Percentiles rank a stretch among this genome's conserved stretches.
These are phyloP conservation scores for Actinostola sp. DNA, from an alignment of 92 coral and sea anemone genomes.

Conservation along the genomic window DNA sequence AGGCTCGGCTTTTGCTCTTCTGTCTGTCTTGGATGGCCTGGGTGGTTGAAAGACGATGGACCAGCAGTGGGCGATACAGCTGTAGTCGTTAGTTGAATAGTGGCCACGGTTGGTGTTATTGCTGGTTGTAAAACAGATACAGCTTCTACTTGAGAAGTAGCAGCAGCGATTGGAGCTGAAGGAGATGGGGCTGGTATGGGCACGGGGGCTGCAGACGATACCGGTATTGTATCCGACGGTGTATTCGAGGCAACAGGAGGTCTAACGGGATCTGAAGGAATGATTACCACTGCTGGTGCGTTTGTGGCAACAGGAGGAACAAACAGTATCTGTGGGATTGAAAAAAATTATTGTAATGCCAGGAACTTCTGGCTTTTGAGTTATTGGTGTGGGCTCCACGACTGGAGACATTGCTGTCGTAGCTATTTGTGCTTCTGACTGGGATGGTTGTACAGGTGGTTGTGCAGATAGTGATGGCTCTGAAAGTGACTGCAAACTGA, in stretches of 20 bases:
- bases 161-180: neutral
- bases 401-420: neutral
- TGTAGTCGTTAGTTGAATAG: neutral
- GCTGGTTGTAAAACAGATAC: neutral
- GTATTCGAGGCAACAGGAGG: too few relatives aligned
- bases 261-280: too few relatives aligned
- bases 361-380: neutral
- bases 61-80: neutral
- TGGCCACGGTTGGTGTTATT: neutral
- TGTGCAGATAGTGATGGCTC: too few relatives aligned
- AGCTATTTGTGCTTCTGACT: too few relatives aligned
- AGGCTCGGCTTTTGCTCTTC: neutral
- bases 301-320: too few relatives aligned
- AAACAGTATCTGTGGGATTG: too few relatives aligned
- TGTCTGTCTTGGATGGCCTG: slow-evolving; percentile 12
- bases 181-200: slow-evolving; percentile 6
- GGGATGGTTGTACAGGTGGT: too few relatives aligned
- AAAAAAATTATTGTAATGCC: neutral
- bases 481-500: too few relatives aligned
- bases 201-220: neutral
- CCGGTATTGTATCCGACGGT: too few relatives aligned
- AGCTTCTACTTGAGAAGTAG: neutral
- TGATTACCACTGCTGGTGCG: too few relatives aligned
- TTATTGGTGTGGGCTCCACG: neutral
- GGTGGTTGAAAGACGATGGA: neutral